Conservation (phyloP, 92 coral and sea anemone genomes). For the Virgularia gustaviana region DNA sequence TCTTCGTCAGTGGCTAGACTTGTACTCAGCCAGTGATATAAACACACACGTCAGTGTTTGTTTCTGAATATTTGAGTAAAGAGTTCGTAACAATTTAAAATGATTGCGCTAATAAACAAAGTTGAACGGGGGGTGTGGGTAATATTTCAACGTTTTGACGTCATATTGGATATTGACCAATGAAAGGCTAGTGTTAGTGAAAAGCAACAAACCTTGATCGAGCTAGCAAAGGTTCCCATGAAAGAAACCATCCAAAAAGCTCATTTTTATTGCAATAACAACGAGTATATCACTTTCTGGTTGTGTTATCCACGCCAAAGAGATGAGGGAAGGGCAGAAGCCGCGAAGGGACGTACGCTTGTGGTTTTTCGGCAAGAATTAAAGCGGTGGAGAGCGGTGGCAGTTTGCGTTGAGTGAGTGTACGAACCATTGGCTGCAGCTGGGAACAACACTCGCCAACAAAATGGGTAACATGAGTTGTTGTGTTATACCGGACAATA, state of each 20-base stretch:
- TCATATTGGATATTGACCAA: slow-evolving; percentile 10
- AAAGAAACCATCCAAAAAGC: background rate
- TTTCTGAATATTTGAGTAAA: too few species aligned
- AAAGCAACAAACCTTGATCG: slow-evolving; percentile 8
- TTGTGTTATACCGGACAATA: slow-evolving; percentile 83
- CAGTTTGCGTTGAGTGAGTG: slow-evolving; percentile 16
- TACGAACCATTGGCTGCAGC: too few species aligned
- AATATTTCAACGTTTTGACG: background rate
- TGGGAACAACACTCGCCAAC: too few species aligned
- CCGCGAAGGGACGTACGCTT: slow-evolving; percentile 33
- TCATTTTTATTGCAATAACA: background rate
- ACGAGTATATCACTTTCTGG: too few species aligned
- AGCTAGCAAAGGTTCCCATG: background rate
- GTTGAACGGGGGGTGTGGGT: background rate
- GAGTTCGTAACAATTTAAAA: background rate
- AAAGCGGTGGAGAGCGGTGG: background rate
- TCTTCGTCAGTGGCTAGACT: too few species aligned
- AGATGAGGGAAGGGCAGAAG: too few species aligned
- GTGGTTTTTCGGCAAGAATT: background rate
- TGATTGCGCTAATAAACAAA: background rate
- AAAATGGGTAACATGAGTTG: slow-evolving; percentile 93
- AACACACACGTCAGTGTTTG: too few species aligned
- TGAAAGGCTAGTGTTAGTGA: background rate
- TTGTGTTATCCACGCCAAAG: too few species aligned
- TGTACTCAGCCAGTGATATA: too few species aligned